These are phyloP conservation scores for Cyprinodon brontotheroides DNA, from an alignment of 2,113 vertebrate genomes.

Conservation along the genomic window DNA sequence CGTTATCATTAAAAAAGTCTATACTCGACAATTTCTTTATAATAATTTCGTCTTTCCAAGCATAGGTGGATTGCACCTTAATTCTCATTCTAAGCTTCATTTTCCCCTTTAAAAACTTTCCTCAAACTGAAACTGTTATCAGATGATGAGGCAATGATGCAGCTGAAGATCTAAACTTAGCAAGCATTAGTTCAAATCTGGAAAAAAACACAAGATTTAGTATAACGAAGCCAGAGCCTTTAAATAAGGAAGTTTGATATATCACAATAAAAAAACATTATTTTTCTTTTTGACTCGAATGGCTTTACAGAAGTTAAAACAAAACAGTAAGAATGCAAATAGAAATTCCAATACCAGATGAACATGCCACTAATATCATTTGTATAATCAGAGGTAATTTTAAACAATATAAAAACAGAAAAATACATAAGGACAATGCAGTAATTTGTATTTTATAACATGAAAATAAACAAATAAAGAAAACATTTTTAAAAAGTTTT, in stretches of 20 bases:
- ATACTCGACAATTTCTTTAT: too few species aligned
- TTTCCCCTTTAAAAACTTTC: neutral
- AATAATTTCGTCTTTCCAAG: too few species aligned
- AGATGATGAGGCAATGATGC: neutral
- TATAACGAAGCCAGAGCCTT: neutral
- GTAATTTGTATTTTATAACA: neutral
- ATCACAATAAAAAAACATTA: neutral
- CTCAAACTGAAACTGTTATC: too few species aligned
- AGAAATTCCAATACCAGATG: neutral
- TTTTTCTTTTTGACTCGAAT: neutral
- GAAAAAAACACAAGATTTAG: neutral
- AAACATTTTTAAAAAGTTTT: neutral
- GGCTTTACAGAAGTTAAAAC: neutral
- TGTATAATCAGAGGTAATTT: neutral
- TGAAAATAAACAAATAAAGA: neutral
- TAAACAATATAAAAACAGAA: neutral
- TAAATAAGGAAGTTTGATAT: neutral
- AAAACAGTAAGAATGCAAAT: neutral
- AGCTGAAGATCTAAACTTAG: neutral
- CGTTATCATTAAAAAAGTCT: too few species aligned
- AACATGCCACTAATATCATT: neutral
- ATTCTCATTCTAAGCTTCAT: neutral
- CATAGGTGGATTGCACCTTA: too few species aligned
- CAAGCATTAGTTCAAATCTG: neutral
- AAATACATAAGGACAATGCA: neutral